A percentile compares a stretch with the other conserved stretches of the same genome.
These are phyloP conservation scores for Piaya cayana DNA, from an alignment of 2,113 vertebrate genomes.

Conservation along the genomic window DNA sequence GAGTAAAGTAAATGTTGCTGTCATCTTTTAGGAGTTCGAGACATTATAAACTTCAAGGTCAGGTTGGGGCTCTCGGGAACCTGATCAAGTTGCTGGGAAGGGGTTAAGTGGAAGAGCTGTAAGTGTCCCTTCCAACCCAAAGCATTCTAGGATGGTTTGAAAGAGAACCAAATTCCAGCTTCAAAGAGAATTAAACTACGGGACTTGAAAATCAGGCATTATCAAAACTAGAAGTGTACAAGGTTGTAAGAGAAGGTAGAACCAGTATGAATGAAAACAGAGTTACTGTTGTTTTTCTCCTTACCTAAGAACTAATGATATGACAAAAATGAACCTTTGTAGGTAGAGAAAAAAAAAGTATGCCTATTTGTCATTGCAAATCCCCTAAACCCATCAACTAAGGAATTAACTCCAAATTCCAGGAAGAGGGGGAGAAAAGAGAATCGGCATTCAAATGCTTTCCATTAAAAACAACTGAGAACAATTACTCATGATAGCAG, in stretches of 20 bases:
- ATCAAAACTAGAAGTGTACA: not conserved
- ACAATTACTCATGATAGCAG: not conserved
- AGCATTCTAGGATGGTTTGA: not conserved
- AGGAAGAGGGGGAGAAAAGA: not conserved
- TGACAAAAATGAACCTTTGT: fast-evolving
- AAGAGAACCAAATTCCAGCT: not conserved
- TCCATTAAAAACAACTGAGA: not conserved
- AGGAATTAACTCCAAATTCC: not conserved
- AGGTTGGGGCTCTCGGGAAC: no score
- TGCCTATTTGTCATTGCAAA: not conserved
- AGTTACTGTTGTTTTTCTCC: not conserved
- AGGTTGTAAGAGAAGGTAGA: not conserved
- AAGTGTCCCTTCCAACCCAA: no score
- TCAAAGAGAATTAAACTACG: not conserved
- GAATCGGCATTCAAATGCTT: not conserved
- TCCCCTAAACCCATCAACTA: not conserved
- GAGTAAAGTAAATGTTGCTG: not conserved
- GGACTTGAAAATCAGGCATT: not conserved
- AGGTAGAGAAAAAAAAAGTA: not conserved
- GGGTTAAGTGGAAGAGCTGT: no score
- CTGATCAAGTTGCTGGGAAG: no score
- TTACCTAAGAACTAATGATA: not conserved
- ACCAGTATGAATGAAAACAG: not conserved
- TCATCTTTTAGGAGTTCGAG: not conserved
- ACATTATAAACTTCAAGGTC: not conserved